Percentiles rank a stretch among this genome's conserved stretches.
Conservation (phyloP, 2,113 vertebrate genomes). For the Calidris pygmaea region DNA sequence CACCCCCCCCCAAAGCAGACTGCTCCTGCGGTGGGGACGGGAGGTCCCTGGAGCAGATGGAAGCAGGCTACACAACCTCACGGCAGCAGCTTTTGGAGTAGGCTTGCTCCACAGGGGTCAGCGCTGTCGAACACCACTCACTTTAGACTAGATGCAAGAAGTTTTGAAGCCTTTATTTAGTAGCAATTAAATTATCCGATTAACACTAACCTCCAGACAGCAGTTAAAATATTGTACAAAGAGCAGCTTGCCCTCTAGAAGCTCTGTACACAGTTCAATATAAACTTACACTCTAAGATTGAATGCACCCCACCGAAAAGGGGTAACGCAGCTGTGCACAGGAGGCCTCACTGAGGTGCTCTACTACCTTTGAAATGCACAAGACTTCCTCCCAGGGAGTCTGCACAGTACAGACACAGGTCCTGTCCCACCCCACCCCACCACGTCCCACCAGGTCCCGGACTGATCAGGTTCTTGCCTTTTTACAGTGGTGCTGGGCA, state of each 20-base stretch:
- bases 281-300: constrained; percentile 58
- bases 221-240: constrained; percentile 73
- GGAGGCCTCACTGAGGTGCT: constrained; percentile 64
- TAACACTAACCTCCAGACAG: constrained; percentile 72
- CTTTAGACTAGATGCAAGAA: constrained; percentile 13
- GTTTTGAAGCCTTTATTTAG: constrained; percentile 81
- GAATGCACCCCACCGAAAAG: constrained; percentile 74
- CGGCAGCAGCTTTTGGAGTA: not conserved
- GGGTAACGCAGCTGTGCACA: constrained; percentile 73
- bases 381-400: constrained; percentile 35
- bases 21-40: not conserved
- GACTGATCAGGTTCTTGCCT: constrained; percentile 12
- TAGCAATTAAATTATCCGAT: constrained; percentile 75
- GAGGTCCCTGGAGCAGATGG: no score
- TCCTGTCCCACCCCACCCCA: not conserved
- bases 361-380: constrained; percentile 59
- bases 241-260: constrained; percentile 59
- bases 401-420: constrained; percentile 41
- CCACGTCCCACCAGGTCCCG: not conserved
- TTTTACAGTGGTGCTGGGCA: constrained; percentile 41
- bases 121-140: not conserved
- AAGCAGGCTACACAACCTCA: accelerated
- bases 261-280: constrained; percentile 58
- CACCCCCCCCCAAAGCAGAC: not conserved
- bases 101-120: not conserved